Conservation (phyloP, 2,113 vertebrate species). For the Rhinichthys klamathensis region DNA sequence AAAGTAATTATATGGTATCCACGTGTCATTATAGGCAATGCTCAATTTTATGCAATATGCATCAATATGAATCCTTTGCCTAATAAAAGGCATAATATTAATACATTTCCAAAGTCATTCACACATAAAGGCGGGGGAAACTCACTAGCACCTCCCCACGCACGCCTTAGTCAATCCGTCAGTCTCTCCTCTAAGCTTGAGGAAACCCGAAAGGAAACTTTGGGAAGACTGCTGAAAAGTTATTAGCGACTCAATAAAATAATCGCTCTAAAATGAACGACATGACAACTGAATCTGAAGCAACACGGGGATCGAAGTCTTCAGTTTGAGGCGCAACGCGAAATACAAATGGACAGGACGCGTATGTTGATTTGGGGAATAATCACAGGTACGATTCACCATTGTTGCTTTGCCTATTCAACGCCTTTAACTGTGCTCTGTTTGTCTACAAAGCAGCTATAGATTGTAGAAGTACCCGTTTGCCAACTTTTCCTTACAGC, state of each 20-base stretch:
- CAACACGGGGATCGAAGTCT: slow-evolving; percentile 22
- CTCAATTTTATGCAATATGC: neutral
- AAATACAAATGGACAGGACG: slow-evolving; percentile 45
- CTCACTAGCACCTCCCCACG: slow-evolving; percentile 7
- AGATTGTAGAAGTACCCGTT: slow-evolving; percentile 16
- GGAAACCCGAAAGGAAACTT: neutral
- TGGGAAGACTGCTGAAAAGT: neutral
- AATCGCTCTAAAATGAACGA: neutral
- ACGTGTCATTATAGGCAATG: neutral
- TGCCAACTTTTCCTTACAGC: slow-evolving; percentile 14
- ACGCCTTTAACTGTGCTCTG: neutral
- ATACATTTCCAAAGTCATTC: neutral
- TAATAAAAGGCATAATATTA: neutral
- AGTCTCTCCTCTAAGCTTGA: neutral
- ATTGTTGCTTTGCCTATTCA: neutral
- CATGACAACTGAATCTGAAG: neutral
- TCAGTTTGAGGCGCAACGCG: slow-evolving; percentile 22
- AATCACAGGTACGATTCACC: slow-evolving; percentile 48
- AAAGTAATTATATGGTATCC: neutral
- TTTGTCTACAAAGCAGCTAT: neutral
- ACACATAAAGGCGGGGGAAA: neutral
- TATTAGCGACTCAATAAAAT: neutral
- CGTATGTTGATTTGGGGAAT: slow-evolving; percentile 39
- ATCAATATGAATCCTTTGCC: neutral
- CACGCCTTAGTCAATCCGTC: neutral